Conservation (phyloP, 2,888 invertebrate species). For the Arge pagana region DNA sequence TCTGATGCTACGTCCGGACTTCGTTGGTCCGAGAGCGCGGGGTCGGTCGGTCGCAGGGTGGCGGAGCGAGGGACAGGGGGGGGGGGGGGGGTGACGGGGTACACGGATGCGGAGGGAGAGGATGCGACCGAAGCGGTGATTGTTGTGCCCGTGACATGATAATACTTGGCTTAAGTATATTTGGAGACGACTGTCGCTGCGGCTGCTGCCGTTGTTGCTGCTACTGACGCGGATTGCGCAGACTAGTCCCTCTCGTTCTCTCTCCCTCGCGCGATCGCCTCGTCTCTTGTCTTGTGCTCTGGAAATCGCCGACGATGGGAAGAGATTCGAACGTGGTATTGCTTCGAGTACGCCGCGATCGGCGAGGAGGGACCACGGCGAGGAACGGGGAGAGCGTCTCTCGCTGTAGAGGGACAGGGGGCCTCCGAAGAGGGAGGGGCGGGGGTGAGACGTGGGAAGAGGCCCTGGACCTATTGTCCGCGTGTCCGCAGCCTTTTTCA, state of each 20-base stretch:
- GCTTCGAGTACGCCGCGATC: conserved; percentile 15
- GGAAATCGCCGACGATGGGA: too few species aligned
- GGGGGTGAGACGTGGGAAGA: conserved; percentile 31
- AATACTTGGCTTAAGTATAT: conserved; percentile 20
- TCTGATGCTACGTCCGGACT: conserved; percentile 49
- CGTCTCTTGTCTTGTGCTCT: too few species aligned
- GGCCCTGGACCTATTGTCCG: conserved; percentile 55
- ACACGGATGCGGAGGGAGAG: conserved; percentile 35
- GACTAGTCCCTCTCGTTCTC: too few species aligned
- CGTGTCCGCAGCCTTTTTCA: conserved; percentile 56
- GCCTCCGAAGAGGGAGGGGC: conserved; percentile 26
- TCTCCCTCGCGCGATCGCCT: too few species aligned
- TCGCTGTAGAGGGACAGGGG: conserved; percentile 27
- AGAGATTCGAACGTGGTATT: too few species aligned
- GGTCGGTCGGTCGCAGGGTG: conserved; percentile 25
- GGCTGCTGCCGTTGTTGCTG: too few species aligned
- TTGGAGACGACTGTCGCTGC: conserved; percentile 6
- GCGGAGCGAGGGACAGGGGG: conserved; percentile 29
- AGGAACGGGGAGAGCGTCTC: conserved; percentile 14
- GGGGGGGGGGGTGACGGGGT: conserved; percentile 32
- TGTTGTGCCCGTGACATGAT: conserved; percentile 20
- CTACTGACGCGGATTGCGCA: too few species aligned
- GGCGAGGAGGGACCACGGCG: conserved; percentile 8
- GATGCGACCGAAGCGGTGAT: conserved; percentile 27
- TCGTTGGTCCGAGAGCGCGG: conserved; percentile 26